These are phyloP conservation scores for Blomia tropicalis DNA, from an alignment of 2,888 invertebrate genomes.

Conservation along the genomic window DNA sequence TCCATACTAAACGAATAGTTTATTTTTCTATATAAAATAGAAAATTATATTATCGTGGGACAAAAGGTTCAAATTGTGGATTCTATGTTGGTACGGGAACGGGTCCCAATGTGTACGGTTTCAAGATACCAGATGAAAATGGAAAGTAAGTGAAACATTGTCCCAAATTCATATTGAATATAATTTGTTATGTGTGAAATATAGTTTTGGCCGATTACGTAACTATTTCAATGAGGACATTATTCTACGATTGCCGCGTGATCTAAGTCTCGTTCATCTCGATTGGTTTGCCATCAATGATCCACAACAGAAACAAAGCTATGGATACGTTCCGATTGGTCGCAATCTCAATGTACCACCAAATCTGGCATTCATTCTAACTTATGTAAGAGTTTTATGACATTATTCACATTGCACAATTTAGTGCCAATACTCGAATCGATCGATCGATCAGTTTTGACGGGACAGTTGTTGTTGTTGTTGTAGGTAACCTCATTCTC, in stretches of 20 bases:
- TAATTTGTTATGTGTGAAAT: neutral
- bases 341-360: constrained; percentile 76
- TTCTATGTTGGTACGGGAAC: constrained; percentile 86
- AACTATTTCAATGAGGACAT: constrained; percentile 82
- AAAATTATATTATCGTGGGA: constrained; percentile 51
- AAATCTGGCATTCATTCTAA: constrained; percentile 44
- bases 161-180: neutral
- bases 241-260: constrained; percentile 67
- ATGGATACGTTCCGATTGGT: constrained; percentile 72
- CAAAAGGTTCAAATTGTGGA: constrained; percentile 34
- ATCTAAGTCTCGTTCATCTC: constrained; percentile 69
- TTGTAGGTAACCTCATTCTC: constrained; percentile 35
- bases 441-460: too few species aligned
- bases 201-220: constrained; percentile 52
- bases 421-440: too few species aligned
- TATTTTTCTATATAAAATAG: constrained; percentile 55
- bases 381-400: constrained; percentile 14
- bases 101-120: constrained; percentile 55
- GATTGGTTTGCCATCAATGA: constrained; percentile 86
- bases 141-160: constrained; percentile 44
- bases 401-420: neutral
- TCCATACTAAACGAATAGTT: too few species aligned
- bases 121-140: constrained; percentile 74
- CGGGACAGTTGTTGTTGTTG: neutral
- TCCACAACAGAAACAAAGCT: constrained; percentile 71